phyloP scores from a whole-genome alignment of 2,888 invertebrate genomes.

The Oscheius sp. region DNA sequence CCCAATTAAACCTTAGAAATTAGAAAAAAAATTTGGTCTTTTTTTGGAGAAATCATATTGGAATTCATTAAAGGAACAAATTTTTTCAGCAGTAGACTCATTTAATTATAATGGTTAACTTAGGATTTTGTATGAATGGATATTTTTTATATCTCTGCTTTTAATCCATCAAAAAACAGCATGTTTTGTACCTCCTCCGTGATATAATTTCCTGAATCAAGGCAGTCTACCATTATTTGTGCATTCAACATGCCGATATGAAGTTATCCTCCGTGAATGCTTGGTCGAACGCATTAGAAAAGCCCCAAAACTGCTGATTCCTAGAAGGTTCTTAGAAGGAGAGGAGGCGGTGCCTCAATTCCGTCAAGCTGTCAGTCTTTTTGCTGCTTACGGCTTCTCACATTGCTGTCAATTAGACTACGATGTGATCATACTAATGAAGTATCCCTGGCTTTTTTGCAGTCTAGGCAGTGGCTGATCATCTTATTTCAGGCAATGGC shows the following conservation, averaged over 20 bases:
- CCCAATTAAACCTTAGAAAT: too few relatives aligned
- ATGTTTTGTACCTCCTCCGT: too few relatives aligned
- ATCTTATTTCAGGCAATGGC: neutral
- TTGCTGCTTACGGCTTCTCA: too few relatives aligned
- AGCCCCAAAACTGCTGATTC: neutral
- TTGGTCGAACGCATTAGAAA: conserved; percentile 1
- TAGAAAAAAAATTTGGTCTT: too few relatives aligned
- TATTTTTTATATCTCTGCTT: too few relatives aligned
- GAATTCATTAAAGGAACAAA: too few relatives aligned
- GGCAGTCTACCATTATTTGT: conserved; percentile 6
- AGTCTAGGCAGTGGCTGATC: too few relatives aligned
- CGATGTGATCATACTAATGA: conserved; percentile 1
- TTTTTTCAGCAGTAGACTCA: too few relatives aligned
- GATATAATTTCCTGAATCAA: conserved; percentile 6
- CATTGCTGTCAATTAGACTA: neutral
- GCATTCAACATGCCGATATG: too few relatives aligned
- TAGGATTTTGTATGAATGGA: too few relatives aligned
- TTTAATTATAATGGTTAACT: too few relatives aligned
- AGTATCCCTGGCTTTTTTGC: neutral
- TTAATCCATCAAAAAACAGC: too few relatives aligned
- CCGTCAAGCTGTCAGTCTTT: conserved; percentile 13
- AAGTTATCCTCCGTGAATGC: conserved; percentile 20
- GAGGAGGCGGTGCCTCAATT: conserved; percentile 4
- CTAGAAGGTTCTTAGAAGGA: neutral
- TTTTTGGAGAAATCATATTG: neutral